Conservation (phyloP, 2,797 vertebrate species). For the Halcyon chelicuti region DNA sequence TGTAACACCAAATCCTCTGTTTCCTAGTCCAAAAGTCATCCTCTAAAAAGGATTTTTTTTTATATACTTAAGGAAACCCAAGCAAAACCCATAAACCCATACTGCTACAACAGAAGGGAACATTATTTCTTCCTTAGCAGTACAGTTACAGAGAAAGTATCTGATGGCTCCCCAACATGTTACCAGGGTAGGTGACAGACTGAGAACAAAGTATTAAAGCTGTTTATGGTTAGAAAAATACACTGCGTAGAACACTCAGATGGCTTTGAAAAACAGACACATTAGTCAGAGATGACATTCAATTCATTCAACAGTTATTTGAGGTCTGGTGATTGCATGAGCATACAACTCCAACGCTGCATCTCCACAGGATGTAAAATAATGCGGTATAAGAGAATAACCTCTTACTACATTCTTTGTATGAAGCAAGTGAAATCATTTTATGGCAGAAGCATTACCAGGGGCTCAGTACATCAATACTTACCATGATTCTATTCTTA, state of each 20-base stretch:
- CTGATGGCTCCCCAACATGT: not conserved
- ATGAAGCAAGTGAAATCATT: not conserved
- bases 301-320: not conserved
- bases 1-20: not conserved
- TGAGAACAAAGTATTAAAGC: not conserved
- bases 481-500: not conserved
- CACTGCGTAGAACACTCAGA: not conserved
- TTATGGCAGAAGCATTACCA: not conserved
- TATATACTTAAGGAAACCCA: not conserved
- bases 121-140: not conserved
- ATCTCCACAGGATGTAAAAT: not conserved
- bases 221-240: not conserved
- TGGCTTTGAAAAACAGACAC: not conserved
- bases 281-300: not conserved
- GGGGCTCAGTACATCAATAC: not conserved
- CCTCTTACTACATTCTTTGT: not conserved
- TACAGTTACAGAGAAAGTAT: not conserved
- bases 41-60: not conserved
- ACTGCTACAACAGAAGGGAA: not conserved
- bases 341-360: not conserved
- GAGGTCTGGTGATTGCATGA: not conserved
- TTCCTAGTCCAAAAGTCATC: not conserved
- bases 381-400: not conserved
- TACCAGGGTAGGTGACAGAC: not conserved
- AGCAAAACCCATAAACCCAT: not conserved